Base-by-base conservation (phyloP, 2,888 invertebrate genomes). In the Metellina segmentata region DNA sequence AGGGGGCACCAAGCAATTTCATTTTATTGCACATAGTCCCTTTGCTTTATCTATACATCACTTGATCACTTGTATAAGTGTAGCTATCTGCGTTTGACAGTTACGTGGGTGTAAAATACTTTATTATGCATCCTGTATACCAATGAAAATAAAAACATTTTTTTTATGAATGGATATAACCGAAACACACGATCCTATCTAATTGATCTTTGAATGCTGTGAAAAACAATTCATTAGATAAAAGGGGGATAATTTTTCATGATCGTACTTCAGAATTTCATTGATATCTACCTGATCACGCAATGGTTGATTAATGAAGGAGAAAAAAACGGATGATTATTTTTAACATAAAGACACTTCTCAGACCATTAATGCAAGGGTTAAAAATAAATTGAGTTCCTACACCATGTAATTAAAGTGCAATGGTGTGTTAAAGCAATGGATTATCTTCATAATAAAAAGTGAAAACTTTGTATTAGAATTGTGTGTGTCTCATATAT, bases 221-320 rank as follows among this genome's bases (percentile, higher is more conserved):
- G 16, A 9, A 61, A 69, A 69, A 61, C 53, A 11, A n/a, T 61
- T 79, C 53, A 79, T 79, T 61, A 79, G 61, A 79, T 61, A 53
- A 61, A 79, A 34, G 34, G 53, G 79, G 34, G 16, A 20, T 79
- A 79, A 79, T 79, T 79, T 61, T 19, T 79, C 79, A 20, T 79
- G 79, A 79, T 75, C 52, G 20, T 51, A 13, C 16, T 69, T 53
- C 74, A 9, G 75, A 34, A 34, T 75, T 85, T 85, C 74, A 85
- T 85, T 85, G 85, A 85, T 85, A 85, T 61, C 74, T 75, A 85
- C 61, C 11, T 61, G 61, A 85, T 85, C n/a, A 85, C 52, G 61
- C 85, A 16, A 48, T 34, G 48, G 8, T 61, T 85, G 85, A 85
- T 85, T 85, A 85, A 85, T 85, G 74, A 61, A 11, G 5, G 5